Evolutionary conservation across 1,140 invertebrate genomes (phyloP), one percentile per base, ranked within the genome.

Genomic region (Himalopsyche phryganea): DNA sequence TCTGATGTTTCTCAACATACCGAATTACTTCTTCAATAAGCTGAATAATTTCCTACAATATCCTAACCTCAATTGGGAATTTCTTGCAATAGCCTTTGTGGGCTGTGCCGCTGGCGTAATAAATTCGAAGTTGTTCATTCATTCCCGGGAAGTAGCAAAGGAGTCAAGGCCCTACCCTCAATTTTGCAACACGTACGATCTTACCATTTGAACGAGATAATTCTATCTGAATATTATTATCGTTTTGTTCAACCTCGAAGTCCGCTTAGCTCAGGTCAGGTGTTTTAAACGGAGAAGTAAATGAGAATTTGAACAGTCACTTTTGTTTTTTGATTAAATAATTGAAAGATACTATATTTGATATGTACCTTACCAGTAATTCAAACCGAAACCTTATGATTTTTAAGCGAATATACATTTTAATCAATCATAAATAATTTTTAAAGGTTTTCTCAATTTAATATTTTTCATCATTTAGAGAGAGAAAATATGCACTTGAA

Each of bases 171-270:
- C 13, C 18, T n/a, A 40, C 49, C 49, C 9, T n/a, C 47, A 9
- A 28, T 28, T 49, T 49, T 40, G 6, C 14, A 23, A 17, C 49
- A 11, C 18, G 14, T 17, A 19, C 35, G 47, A 54, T 56, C 53
- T 47, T 40, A 48, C 18, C 53, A 56, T 48, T 56, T 45, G 53
- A 35, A 48, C 47, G 38, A 60, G 58, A 60, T 60, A 60, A 60
- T 46, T 60, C 58, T 35, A 60, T 60, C 58, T 54, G 58, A 60
- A 60, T 60, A 60, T 44, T 59, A 59, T 59, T 60, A 60, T 54
- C 58, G 46, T 59, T 52, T 52, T 59, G 17, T 42, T 19, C 42
- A 60, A 36, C 49, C 13, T n/a, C 28, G 42, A 41, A 46, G 32
- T 32, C 17, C 19, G 46, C 40, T 20, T 50, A 50, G 50, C 44